These are phyloP conservation scores for Pollenia angustigena DNA, from an alignment of 2,888 invertebrate species.

Conservation along the genomic window DNA sequence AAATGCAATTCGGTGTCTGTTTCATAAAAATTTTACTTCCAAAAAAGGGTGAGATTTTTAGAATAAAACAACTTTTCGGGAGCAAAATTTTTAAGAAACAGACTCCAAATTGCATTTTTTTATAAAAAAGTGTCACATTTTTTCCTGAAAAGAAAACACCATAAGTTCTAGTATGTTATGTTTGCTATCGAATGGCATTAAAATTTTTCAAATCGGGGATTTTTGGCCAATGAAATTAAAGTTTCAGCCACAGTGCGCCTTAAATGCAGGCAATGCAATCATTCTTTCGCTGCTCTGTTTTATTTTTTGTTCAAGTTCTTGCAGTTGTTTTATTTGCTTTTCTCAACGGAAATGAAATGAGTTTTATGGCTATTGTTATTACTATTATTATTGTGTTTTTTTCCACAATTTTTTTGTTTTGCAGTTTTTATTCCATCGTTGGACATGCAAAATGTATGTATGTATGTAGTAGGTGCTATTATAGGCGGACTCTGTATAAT, in stretches of 20 bases:
- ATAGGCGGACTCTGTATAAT: slow-evolving; percentile 58
- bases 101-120: too few relatives aligned
- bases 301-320: slow-evolving; percentile 18
- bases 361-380: slow-evolving; percentile 63
- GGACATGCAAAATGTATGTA: slow-evolving; percentile 12
- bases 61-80: too few relatives aligned
- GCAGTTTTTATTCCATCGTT: slow-evolving; percentile 2
- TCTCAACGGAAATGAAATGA: slow-evolving; percentile 69
- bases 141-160: too few relatives aligned
- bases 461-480: not conserved
- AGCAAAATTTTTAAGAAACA: too few relatives aligned
- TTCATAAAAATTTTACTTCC: too few relatives aligned
- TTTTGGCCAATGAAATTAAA: too few relatives aligned
- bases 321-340: slow-evolving; percentile 29
- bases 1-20: too few relatives aligned
- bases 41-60: too few relatives aligned
- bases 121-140: too few relatives aligned
- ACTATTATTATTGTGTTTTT: slow-evolving; percentile 17
- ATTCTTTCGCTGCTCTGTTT: slow-evolving; percentile 45
- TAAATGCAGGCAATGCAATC: slow-evolving; percentile 65
- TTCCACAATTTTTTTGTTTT: slow-evolving; percentile 1
- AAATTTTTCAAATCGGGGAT: too few relatives aligned
- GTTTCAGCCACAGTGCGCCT: not conserved
- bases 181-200: not conserved
- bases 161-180: not conserved